Conservation (phyloP, 2,888 invertebrate genomes). For the Sarcophaga rosellei region DNA sequence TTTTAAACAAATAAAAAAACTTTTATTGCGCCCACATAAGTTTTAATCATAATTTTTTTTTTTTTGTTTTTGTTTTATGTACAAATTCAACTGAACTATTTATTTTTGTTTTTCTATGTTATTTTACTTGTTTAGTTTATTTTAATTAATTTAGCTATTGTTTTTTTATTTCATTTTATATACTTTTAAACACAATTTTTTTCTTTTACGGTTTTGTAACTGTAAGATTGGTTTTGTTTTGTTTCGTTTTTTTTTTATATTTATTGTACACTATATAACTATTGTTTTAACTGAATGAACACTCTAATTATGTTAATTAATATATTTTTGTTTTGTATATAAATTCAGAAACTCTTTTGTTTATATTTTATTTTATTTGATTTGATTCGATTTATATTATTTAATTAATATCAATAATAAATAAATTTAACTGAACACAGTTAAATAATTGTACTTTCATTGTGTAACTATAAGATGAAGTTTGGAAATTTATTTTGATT, state of each 20-base stretch:
- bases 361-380: slow-evolving; percentile 8
- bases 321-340: slow-evolving; percentile 51
- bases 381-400: slow-evolving; percentile 6
- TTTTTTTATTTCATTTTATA: background rate
- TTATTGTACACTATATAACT: slow-evolving; percentile 11
- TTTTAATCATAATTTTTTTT: no score
- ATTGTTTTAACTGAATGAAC: background rate
- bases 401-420: slow-evolving; percentile 34
- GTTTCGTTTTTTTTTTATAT: background rate
- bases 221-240: slow-evolving; percentile 12
- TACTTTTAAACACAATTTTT: background rate
- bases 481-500: slow-evolving; percentile 9
- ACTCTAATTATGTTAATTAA: slow-evolving; percentile 1
- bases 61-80: no score
- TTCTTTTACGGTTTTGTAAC: slow-evolving; percentile 15
- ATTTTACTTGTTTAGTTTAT: background rate
- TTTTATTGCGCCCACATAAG: no score
- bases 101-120: background rate
- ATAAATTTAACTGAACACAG: slow-evolving; percentile 66
- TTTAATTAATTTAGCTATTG: slow-evolving; percentile 59
- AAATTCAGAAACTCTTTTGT: slow-evolving; percentile 61
- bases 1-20: no score
- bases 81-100: background rate
- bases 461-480: slow-evolving; percentile 54
- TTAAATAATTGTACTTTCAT: slow-evolving; percentile 67